Conservation (phyloP, 2,888 invertebrate species). For the Cordilura impudica region DNA sequence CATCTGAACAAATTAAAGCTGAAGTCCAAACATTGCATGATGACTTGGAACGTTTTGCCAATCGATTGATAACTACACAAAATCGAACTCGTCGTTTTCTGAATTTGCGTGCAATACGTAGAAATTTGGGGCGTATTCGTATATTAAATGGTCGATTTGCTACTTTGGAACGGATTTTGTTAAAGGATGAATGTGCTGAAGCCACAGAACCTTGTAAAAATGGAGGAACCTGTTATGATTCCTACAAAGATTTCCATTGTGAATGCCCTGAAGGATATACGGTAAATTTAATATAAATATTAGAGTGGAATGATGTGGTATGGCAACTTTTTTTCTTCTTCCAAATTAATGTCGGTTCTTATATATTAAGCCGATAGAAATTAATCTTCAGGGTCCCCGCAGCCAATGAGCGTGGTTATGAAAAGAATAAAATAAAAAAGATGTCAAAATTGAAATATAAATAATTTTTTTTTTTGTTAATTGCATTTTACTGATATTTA, state of each 20-base stretch:
- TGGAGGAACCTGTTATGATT: slow-evolving; percentile 89
- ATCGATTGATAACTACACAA: slow-evolving; percentile 57
- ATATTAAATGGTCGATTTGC: slow-evolving; percentile 54
- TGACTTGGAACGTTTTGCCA: slow-evolving; percentile 63
- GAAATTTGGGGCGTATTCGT: slow-evolving; percentile 66
- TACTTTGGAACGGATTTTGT: slow-evolving; percentile 59
- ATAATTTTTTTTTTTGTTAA: too few relatives aligned
- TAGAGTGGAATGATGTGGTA: too few relatives aligned
- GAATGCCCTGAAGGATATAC: slow-evolving; percentile 86
- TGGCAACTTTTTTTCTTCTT: too few relatives aligned
- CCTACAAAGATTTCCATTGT: slow-evolving; percentile 85
- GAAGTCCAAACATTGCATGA: slow-evolving; percentile 66
- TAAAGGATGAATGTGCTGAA: slow-evolving; percentile 66
- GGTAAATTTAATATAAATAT: slow-evolving; percentile 66
- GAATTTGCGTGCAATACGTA: slow-evolving; percentile 57
- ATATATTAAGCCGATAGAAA: too few relatives aligned
- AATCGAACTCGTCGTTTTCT: slow-evolving; percentile 63
- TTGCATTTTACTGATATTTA: too few relatives aligned
- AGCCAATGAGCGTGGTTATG: too few relatives aligned
- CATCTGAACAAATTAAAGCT: slow-evolving; percentile 62
- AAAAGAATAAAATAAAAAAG: background rate
- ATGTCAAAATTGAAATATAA: too few relatives aligned
- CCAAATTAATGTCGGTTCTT: too few relatives aligned
- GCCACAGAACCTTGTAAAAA: slow-evolving; percentile 84
- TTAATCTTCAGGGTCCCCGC: too few relatives aligned